Evolutionary conservation across 1,140 invertebrate genomes (phyloP).

Genomic region (Caenorhabditis remanei): DNA sequence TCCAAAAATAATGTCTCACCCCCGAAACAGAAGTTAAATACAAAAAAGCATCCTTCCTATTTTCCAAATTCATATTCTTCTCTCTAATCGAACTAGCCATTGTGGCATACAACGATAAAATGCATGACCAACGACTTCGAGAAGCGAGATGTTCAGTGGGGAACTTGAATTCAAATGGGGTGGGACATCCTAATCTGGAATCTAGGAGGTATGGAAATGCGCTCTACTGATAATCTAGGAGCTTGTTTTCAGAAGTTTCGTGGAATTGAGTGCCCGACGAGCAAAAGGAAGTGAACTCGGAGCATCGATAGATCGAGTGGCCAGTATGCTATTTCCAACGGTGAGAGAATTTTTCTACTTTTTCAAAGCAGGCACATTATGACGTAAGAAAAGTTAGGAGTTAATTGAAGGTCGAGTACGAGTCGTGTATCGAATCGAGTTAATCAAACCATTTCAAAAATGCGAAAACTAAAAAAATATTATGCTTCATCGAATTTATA

Average conservation of each 20-base stretch:
- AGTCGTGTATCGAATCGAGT: too few species aligned
- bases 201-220: background rate
- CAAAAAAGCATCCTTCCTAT: background rate
- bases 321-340: slow-evolving; percentile 73
- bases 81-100: slow-evolving; percentile 73
- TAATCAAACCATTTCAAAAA: too few species aligned
- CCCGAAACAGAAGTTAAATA: slow-evolving; percentile 19
- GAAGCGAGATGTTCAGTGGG: slow-evolving; percentile 53
- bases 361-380: background rate
- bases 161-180: slow-evolving; percentile 49
- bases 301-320: slow-evolving; percentile 71
- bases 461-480: too few species aligned
- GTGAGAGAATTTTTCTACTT: slow-evolving; percentile 61
- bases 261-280: slow-evolving; percentile 54
- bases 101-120: slow-evolving; percentile 77
- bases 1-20: background rate
- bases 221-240: background rate
- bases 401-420: too few species aligned
- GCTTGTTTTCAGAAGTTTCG: slow-evolving; percentile 44
- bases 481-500: too few species aligned
- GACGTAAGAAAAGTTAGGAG: too few species aligned
- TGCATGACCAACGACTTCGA: slow-evolving; percentile 73
- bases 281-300: slow-evolving; percentile 70
- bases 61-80: slow-evolving; percentile 14
- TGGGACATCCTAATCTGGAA: slow-evolving; percentile 27